These are phyloP conservation scores for Zaprionus tsacasi DNA, from an alignment of 1,140 invertebrate genomes.

Conservation along the genomic window DNA sequence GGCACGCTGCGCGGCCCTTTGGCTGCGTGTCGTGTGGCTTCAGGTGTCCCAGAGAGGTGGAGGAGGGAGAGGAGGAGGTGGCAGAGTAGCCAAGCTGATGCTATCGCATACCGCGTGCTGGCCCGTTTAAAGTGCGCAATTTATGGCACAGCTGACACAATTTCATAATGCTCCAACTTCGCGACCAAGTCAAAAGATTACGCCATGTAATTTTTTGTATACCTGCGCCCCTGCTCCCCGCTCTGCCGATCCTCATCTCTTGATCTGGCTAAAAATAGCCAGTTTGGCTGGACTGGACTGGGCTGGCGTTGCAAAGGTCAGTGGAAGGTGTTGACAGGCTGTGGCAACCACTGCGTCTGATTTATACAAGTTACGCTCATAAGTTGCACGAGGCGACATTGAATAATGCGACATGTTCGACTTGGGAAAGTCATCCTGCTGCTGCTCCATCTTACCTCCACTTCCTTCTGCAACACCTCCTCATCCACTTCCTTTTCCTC, in stretches of 20 bases:
- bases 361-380: conserved; percentile 51
- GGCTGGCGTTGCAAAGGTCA: conserved; percentile 33
- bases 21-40: conserved; percentile 46
- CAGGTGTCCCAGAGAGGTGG: conserved; percentile 52
- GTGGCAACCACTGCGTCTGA: conserved; percentile 20
- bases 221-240: not conserved
- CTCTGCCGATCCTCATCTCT: not conserved
- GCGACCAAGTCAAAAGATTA: conserved; percentile 52
- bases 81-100: conserved; percentile 8
- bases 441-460: too few species aligned
- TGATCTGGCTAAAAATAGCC: conserved; percentile 66
- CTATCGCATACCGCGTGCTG: conserved; percentile 22
- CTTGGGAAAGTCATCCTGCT: conserved; percentile 33
- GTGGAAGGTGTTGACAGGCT: conserved; percentile 50
- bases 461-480: not conserved
- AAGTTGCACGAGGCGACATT: conserved; percentile 56
- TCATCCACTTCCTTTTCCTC: not conserved
- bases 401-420: conserved; percentile 50
- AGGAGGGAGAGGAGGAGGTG: not conserved
- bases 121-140: conserved; percentile 71
- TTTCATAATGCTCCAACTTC: conserved; percentile 63
- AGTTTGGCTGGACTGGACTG: not conserved
- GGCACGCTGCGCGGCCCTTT: conserved; percentile 39
- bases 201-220: conserved; percentile 46
- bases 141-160: conserved; percentile 77